Base-by-base conservation (phyloP, 2,113 vertebrate genomes). In the Riparia riparia region DNA sequence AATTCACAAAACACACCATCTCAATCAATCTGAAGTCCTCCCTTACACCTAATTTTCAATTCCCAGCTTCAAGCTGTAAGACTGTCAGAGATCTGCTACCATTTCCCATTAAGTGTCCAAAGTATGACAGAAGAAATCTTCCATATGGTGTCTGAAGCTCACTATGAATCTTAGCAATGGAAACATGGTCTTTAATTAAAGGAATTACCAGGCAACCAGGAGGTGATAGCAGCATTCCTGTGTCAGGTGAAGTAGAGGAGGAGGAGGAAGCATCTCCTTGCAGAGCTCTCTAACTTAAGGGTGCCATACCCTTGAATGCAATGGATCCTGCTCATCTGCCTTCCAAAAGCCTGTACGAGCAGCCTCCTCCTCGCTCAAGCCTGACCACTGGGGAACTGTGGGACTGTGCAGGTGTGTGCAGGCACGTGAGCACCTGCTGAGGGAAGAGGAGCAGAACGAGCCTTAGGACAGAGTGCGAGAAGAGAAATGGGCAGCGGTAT, bases 371-470 rank as follows among this genome's bases (percentile, higher is more conserved):
- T 51, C 41, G 51, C 44, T 34, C 26, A 20, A 26, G 32, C 17
- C 26, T 20, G 56, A 9, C 9, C 28, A 4, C 1, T 31, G 63
- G 9, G 56, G 44, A 85, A 2, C 31, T 34, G 26, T 21, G 49
- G 50, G 21, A 10, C 6, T 0, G 0, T 1, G 1, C 6, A 42
- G 13, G 17, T 22, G 39, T 1, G 4, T 31, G 82, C 74, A 88
- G 34, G 71, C 31, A 70, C 0, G 0, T 8, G 79, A 41, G 45
- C 5, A 37, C 8, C 37, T 37, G 1, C 45, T 65, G 45, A 31
- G 61, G 54, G 31, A 58, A 21, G 28, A 65, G 32, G 12, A 45
- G 20, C 42, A 61, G 2, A 12, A 4, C 2, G 18, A 74, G 64
- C 69, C 71, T 89, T 44, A 45, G 34, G 53, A 26, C 25, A 53